Conservation (phyloP, 2,888 invertebrate species). For the Stenurella melanura region DNA sequence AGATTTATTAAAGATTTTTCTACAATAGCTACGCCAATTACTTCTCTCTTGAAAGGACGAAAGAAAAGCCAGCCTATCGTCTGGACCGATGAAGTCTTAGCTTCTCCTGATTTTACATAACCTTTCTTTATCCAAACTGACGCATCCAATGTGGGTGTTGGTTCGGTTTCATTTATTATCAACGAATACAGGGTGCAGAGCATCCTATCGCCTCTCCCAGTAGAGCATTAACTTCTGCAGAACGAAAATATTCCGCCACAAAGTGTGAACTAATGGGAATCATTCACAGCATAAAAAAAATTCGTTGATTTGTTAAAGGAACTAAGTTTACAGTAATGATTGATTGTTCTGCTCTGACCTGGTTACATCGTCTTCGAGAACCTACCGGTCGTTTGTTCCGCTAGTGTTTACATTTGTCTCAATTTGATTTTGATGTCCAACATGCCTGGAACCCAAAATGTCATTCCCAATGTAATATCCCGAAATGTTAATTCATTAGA, state of each 20-base stretch:
- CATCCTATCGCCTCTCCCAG: conserved; percentile 47
- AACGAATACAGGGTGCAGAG: conserved; percentile 40
- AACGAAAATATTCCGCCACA: conserved; percentile 53
- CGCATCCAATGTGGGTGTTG: conserved; percentile 53
- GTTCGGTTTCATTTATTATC: conserved; percentile 35
- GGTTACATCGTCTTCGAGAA: conserved; percentile 59
- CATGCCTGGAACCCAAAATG: conserved; percentile 60
- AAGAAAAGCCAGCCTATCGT: conserved; percentile 49
- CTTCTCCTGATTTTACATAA: conserved; percentile 49
- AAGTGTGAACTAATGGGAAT: conserved; percentile 55
- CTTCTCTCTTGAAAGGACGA: conserved; percentile 41
- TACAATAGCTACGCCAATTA: conserved; percentile 43
- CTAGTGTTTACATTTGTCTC: conserved; percentile 52
- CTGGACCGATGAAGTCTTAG: conserved; percentile 48
- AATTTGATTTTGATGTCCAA: conserved; percentile 52
- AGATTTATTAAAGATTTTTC: conserved; percentile 45
- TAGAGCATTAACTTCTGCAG: conserved; percentile 43
- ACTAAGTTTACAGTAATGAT: conserved; percentile 52
- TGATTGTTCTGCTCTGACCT: conserved; percentile 59
- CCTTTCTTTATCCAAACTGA: conserved; percentile 46
- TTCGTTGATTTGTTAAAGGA: conserved; percentile 58
- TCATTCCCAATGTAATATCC: conserved; percentile 59
- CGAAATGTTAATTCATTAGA: background rate
- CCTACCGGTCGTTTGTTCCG: conserved; percentile 59
- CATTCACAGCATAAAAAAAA: conserved; percentile 54